phyloP scores from a whole-genome alignment of 2,797 vertebrate genomes.

The Psittacula echo region DNA sequence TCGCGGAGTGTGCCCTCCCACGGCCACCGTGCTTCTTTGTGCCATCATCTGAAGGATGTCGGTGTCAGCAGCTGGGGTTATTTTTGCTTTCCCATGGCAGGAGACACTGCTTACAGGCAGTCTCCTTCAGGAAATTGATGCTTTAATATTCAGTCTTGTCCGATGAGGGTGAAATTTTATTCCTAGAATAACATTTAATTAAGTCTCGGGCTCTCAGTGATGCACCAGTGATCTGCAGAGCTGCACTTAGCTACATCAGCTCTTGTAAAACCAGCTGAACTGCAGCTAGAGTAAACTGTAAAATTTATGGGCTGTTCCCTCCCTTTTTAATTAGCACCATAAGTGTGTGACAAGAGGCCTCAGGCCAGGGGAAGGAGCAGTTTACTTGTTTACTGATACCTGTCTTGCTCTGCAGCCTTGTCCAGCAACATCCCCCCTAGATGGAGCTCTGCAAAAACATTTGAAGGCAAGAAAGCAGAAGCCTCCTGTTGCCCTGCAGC shows the following conservation, averaged over 20 bases:
- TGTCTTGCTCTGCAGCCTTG: neutral
- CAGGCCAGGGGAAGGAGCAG: neutral
- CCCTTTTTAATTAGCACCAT: constrained; percentile 13
- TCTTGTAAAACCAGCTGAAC: constrained; percentile 65
- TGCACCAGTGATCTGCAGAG: constrained; percentile 54
- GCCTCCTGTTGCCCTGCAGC: neutral
- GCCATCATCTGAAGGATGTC: neutral
- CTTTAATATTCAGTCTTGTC: constrained; percentile 72
- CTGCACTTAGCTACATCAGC: constrained; percentile 55
- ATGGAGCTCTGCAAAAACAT: constrained; percentile 58
- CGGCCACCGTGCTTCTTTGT: neutral
- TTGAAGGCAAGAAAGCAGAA: neutral
- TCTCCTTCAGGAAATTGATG: constrained; percentile 72
- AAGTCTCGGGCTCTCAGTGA: constrained; percentile 60
- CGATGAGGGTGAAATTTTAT: constrained; percentile 69
- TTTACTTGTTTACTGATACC: neutral
- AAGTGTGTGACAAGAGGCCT: neutral
- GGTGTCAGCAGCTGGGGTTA: constrained; percentile 42
- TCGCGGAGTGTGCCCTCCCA: accelerated
- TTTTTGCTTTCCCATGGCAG: constrained; percentile 36
- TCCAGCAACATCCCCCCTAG: constrained; percentile 52
- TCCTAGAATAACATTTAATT: constrained; percentile 79
- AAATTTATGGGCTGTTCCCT: constrained; percentile 61
- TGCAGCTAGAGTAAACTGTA: constrained; percentile 50
- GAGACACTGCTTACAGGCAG: constrained; percentile 61